Evolutionary conservation across 1,140 invertebrate genomes (phyloP).

Genomic region (Dinoponera quadriceps): DNA sequence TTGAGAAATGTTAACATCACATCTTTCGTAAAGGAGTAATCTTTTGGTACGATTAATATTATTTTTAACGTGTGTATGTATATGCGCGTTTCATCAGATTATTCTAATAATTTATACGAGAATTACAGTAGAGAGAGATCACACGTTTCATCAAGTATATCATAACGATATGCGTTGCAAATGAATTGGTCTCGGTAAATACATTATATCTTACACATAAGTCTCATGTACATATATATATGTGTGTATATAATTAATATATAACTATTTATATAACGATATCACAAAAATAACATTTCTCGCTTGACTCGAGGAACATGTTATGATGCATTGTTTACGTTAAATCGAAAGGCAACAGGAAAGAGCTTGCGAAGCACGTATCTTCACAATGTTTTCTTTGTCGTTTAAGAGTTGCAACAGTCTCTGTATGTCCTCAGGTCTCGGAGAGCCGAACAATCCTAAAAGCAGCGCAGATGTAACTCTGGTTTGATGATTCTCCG

Average conservation of each 20-base stretch:
- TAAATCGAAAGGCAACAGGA: constrained; percentile 79
- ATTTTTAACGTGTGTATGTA: background rate
- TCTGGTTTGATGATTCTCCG: constrained; percentile 76
- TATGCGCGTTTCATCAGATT: background rate
- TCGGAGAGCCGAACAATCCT: constrained; percentile 78
- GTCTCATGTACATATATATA: background rate
- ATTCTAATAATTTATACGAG: constrained; percentile 7
- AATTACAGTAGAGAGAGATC: background rate
- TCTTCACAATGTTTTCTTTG: constrained; percentile 86
- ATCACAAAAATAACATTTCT: constrained; percentile 21
- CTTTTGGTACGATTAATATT: background rate
- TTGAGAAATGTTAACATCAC: background rate
- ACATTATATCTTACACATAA: constrained; percentile 21
- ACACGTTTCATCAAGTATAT: background rate
- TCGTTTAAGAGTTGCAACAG: constrained; percentile 88
- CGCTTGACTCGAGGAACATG: too few relatives aligned
- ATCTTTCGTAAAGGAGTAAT: constrained; percentile 3
- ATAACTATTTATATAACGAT: constrained; percentile 22
- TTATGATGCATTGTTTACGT: background rate
- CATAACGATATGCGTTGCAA: background rate
- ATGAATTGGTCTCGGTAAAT: constrained; percentile 5
- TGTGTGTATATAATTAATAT: constrained; percentile 31
- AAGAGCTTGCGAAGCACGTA: constrained; percentile 87
- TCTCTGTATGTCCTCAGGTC: constrained; percentile 83
- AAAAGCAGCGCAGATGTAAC: constrained; percentile 80